A percentile compares a stretch with the other conserved stretches of the same genome.
phyloP scores from a whole-genome alignment of 2,888 invertebrate genomes.

The Urechis unicinctus region DNA sequence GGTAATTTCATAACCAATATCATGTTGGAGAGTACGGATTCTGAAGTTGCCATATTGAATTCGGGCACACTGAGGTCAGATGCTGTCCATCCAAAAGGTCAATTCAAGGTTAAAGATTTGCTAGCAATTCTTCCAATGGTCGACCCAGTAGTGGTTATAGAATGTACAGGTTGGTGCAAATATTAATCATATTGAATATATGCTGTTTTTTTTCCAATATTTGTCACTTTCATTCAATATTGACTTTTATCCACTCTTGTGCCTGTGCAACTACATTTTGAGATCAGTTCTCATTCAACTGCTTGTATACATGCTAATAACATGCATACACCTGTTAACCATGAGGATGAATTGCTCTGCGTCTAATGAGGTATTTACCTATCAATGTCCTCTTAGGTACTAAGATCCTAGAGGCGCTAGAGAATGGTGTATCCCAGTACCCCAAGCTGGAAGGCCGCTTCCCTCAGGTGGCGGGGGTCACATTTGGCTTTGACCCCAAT shows the following conservation, averaged over 20 bases:
- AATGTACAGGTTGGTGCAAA: slow-evolving; percentile 58
- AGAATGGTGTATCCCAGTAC: slow-evolving; percentile 79
- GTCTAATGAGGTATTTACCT: too few relatives aligned
- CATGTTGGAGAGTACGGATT: slow-evolving; percentile 70
- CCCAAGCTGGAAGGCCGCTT: slow-evolving; percentile 83
- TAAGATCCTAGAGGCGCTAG: slow-evolving; percentile 63
- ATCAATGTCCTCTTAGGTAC: slow-evolving; percentile 12
- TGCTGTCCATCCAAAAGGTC: slow-evolving; percentile 70
- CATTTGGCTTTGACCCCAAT: slow-evolving; percentile 52
- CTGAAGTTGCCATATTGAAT: slow-evolving; percentile 78
- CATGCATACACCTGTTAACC: too few relatives aligned
- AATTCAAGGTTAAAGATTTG: slow-evolving; percentile 77
- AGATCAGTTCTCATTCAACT: too few relatives aligned
- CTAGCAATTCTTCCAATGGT: slow-evolving; percentile 78
- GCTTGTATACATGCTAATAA: too few relatives aligned
- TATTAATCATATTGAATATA: neutral
- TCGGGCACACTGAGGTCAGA: slow-evolving; percentile 81
- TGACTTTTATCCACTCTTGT: too few relatives aligned
- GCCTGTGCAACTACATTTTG: too few relatives aligned
- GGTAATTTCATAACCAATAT: slow-evolving; percentile 58
- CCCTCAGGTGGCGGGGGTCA: slow-evolving; percentile 68
- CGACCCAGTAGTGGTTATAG: slow-evolving; percentile 73
- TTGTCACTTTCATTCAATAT: too few relatives aligned
- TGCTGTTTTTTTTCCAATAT: too few relatives aligned
- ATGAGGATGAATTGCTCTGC: too few relatives aligned